These are phyloP conservation scores for Campoletis raptor DNA, from an alignment of 2,888 invertebrate species.

Conservation along the genomic window DNA sequence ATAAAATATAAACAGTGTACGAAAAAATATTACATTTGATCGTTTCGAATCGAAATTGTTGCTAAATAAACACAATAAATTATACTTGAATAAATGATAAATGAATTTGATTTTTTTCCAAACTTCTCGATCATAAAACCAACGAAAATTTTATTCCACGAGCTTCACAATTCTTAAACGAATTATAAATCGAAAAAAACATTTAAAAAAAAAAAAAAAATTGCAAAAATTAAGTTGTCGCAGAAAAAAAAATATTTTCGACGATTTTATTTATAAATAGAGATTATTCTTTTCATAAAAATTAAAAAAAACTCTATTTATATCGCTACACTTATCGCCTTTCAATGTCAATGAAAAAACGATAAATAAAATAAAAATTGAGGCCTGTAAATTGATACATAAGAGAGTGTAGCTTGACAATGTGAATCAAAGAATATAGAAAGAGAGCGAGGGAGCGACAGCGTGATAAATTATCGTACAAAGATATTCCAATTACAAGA, in stretches of 20 bases:
- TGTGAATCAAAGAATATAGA: neutral
- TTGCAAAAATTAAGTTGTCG: no score
- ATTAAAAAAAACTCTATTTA: neutral
- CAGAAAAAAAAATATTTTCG: no score
- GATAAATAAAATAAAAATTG: neutral
- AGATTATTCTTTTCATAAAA: neutral
- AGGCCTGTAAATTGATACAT: neutral
- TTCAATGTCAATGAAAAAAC: neutral
- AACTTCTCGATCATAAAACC: no score
- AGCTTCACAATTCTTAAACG: no score
- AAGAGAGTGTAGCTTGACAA: neutral
- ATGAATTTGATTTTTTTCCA: no score
- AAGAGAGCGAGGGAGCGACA: neutral
- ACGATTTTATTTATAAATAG: no score
- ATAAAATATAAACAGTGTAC: neutral
- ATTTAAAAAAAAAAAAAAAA: no score
- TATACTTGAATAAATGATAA: no score
- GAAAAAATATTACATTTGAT: neutral
- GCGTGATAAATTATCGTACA: neutral
- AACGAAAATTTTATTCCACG: no score
- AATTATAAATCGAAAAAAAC: no score
- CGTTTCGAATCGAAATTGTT: neutral
- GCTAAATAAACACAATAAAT: neutral
- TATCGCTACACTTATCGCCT: neutral
- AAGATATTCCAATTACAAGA: slow-evolving; percentile 51